These are phyloP conservation scores for Coronaproctus castanopsis DNA, from an alignment of 2,888 invertebrate genomes.

Conservation along the genomic window DNA sequence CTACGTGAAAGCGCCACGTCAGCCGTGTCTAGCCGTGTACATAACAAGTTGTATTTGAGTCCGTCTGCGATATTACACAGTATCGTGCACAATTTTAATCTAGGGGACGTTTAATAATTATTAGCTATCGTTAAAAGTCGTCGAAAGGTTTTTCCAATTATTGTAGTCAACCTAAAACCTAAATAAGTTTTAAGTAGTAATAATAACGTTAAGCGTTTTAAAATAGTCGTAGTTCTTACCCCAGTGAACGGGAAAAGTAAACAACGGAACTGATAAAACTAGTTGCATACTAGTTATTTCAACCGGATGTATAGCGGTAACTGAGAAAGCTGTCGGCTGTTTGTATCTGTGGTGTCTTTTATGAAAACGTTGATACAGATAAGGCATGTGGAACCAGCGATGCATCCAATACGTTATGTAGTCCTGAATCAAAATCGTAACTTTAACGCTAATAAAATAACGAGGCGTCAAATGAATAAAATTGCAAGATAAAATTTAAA, in stretches of 20 bases:
- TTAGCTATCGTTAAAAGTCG: too few species aligned
- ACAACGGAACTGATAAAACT: conserved; percentile 37
- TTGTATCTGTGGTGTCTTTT: conserved; percentile 55
- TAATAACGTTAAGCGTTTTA: too few species aligned
- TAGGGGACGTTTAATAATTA: too few species aligned
- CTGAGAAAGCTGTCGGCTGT: conserved; percentile 53
- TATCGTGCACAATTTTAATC: too few species aligned
- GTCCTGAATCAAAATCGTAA: conserved; percentile 28
- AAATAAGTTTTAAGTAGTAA: too few species aligned
- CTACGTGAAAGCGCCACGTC: too few species aligned
- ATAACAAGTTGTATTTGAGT: too few species aligned
- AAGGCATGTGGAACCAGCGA: conserved; percentile 43
- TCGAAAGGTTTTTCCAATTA: too few species aligned
- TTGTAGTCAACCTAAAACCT: too few species aligned
- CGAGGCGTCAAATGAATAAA: not conserved
- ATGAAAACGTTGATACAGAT: conserved; percentile 47
- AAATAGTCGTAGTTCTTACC: conserved; percentile 28
- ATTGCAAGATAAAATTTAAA: not conserved
- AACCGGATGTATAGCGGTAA: conserved; percentile 50
- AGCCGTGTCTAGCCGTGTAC: too few species aligned
- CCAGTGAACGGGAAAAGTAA: conserved; percentile 43
- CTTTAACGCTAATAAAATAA: not conserved
- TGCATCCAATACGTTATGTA: conserved; percentile 45
- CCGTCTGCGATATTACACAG: too few species aligned
- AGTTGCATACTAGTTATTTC: conserved; percentile 44